Evolutionary conservation across 2,797 vertebrate genomes (phyloP).

Genomic region (Paramormyrops hopkinsi): DNA sequence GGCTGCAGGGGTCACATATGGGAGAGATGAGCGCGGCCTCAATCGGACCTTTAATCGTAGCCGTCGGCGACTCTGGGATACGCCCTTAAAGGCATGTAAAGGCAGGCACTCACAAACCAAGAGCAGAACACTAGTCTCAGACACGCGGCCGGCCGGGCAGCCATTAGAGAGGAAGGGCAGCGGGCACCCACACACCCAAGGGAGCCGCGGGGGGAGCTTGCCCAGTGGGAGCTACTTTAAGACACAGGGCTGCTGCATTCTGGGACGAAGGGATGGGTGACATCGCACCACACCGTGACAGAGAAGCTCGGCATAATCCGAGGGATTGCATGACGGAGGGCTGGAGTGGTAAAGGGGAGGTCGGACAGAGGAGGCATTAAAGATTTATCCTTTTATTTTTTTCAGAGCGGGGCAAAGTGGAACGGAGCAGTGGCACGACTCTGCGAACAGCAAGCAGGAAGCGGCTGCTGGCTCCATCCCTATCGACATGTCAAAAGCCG

Average conservation of each 20-base stretch:
- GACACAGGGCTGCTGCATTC: background rate
- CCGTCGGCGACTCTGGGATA: background rate
- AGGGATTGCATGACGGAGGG: background rate
- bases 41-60: background rate
- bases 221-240: background rate
- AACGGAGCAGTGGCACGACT: background rate
- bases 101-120: background rate
- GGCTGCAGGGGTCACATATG: background rate
- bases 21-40: background rate
- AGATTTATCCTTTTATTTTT: slow-evolving; percentile 60
- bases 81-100: background rate
- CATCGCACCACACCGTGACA: background rate
- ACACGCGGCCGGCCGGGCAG: background rate
- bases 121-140: background rate
- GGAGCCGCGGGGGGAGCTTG: background rate
- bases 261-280: background rate
- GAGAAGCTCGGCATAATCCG: background rate
- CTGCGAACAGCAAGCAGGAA: background rate
- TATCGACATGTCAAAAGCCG: background rate
- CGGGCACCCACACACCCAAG: background rate
- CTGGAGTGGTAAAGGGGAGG: background rate
- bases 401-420: slow-evolving; percentile 47
- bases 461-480: background rate
- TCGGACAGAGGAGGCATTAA: background rate
- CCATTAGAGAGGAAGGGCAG: background rate